These are phyloP conservation scores for Gorsachius magnificus DNA, from an alignment of 2,797 vertebrate genomes.

Conservation along the genomic window DNA sequence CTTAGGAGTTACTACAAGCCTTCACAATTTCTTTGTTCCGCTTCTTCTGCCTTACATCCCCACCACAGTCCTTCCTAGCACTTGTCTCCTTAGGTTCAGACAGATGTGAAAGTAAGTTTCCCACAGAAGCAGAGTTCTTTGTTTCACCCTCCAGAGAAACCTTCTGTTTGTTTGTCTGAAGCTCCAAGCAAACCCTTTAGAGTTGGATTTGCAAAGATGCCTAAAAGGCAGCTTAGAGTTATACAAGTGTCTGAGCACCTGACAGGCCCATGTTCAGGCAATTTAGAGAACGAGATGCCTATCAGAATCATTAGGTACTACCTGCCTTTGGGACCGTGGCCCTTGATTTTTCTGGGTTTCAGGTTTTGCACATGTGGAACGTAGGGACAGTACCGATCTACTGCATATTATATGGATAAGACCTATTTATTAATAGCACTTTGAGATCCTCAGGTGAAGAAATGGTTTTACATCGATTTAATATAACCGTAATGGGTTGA, in stretches of 20 bases:
- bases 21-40: not conserved
- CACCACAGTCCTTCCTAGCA: not conserved
- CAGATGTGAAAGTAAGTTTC: not conserved
- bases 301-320: not conserved
- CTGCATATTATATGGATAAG: not conserved
- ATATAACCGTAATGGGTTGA: not conserved
- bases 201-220: not conserved
- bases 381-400: not conserved
- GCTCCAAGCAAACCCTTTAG: not conserved
- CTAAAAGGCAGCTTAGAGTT: not conserved
- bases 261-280: not conserved
- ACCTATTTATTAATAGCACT: not conserved
- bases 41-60: not conserved
- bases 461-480: not conserved
- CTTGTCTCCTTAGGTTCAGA: not conserved
- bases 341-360: not conserved
- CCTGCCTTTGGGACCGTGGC: accelerated
- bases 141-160: not conserved
- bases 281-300: not conserved
- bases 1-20: not conserved
- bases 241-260: not conserved
- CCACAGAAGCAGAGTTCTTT: not conserved
- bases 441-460: not conserved
- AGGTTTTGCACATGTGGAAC: not conserved
- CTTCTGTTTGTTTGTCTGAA: not conserved